Evolutionary conservation across 2,888 invertebrate genomes (phyloP).

Genomic region (Acrobasis repandana): DNA sequence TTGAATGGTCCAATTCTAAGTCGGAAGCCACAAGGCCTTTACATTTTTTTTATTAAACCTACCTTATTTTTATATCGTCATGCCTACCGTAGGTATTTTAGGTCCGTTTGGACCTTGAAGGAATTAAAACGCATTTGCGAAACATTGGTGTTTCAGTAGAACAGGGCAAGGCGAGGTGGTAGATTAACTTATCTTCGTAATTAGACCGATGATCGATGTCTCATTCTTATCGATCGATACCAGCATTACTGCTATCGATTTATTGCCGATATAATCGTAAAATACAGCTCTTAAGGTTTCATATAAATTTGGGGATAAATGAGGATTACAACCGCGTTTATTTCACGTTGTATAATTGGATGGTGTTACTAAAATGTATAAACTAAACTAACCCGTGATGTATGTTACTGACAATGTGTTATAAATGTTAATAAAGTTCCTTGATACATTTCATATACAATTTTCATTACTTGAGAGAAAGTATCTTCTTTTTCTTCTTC

Average conservation of each 20-base stretch:
- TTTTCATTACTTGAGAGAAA: no score
- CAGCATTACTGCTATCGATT: conserved; percentile 57
- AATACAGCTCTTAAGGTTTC: conserved; percentile 42
- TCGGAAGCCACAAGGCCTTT: no score
- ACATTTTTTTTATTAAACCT: no score
- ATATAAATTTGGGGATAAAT: conserved; percentile 42
- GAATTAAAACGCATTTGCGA: not conserved
- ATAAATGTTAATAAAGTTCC: no score
- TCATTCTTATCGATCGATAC: conserved; percentile 60
- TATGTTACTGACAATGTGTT: no score
- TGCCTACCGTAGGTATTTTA: no score
- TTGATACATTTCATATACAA: no score
- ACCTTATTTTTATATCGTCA: no score
- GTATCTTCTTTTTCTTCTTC: no score
- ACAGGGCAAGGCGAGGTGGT: conserved; percentile 3
- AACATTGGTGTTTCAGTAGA: not conserved
- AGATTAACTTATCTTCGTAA: conserved; percentile 53
- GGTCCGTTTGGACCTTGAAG: not conserved
- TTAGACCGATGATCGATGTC: conserved; percentile 78
- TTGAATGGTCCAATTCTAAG: no score
- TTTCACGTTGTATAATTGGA: not conserved
- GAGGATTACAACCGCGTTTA: conserved; percentile 33
- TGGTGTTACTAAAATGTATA: no score
- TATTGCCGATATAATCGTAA: conserved; percentile 58
- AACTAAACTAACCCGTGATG: no score